phyloP scores from a whole-genome alignment of 2,113 vertebrate species.

The Sinocyclocheilus anophthalmus region DNA sequence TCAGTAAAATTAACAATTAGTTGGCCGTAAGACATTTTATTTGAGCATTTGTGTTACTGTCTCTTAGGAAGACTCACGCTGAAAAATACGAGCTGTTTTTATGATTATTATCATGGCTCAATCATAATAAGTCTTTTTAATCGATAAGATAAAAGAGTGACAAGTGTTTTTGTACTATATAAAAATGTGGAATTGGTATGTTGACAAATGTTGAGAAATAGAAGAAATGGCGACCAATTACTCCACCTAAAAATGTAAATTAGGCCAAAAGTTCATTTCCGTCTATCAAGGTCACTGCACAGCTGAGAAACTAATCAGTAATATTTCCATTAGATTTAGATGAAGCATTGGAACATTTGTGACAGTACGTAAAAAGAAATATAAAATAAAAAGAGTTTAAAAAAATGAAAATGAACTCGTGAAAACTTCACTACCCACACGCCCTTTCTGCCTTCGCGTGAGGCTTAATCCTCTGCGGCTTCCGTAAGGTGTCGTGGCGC shows the following conservation, averaged over 20 bases:
- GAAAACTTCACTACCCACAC: slow-evolving; percentile 40
- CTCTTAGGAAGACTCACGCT: too few relatives aligned
- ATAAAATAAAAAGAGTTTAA: too few relatives aligned
- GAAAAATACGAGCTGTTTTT: too few relatives aligned
- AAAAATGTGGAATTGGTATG: background rate
- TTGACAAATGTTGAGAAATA: background rate
- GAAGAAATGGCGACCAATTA: background rate
- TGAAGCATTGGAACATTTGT: background rate
- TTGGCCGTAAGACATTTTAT: background rate
- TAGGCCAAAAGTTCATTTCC: background rate
- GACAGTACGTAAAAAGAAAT: too few relatives aligned
- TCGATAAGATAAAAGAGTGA: too few relatives aligned
- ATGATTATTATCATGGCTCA: too few relatives aligned
- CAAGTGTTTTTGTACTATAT: too few relatives aligned
- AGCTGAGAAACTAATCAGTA: background rate
- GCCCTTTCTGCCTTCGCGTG: background rate
- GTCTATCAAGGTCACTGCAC: background rate
- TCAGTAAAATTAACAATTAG: background rate
- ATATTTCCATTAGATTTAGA: background rate
- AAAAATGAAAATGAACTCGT: too few relatives aligned
- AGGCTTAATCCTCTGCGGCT: slow-evolving; percentile 55
- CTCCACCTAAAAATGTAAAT: background rate
- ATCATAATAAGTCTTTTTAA: too few relatives aligned
- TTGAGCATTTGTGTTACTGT: background rate
- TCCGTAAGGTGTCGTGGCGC: slow-evolving; percentile 77